Evolutionary conservation across 2,888 invertebrate genomes (phyloP).

Genomic region (Lacanobia wlatinum): DNA sequence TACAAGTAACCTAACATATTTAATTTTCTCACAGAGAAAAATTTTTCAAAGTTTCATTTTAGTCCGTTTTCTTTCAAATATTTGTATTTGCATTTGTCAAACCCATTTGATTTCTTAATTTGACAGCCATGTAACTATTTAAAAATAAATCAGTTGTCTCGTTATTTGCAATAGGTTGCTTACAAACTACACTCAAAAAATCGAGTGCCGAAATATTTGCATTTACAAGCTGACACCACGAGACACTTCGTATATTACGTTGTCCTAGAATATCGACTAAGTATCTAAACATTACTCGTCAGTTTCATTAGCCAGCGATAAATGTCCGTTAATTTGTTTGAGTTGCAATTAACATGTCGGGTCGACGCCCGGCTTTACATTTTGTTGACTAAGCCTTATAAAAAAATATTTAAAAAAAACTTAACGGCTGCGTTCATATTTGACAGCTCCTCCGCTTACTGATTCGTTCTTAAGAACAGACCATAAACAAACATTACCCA

Average conservation of each 20-base stretch:
- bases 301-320: constrained; percentile 86
- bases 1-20: neutral
- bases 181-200: constrained; percentile 53
- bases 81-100: constrained; percentile 3
- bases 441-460: constrained; percentile 71
- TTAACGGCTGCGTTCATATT: constrained; percentile 66
- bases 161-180: constrained; percentile 48
- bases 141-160: constrained; percentile 4
- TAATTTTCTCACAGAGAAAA: neutral
- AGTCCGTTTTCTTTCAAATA: neutral
- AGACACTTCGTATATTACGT: constrained; percentile 43
- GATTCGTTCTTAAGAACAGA: constrained; percentile 67
- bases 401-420: constrained; percentile 65
- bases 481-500: constrained; percentile 61
- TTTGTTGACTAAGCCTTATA: constrained; percentile 74
- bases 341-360: constrained; percentile 88
- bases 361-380: constrained; percentile 78
- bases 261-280: constrained; percentile 38
- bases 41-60: neutral
- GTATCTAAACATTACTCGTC: constrained; percentile 40
- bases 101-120: constrained; percentile 8
- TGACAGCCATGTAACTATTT: neutral
- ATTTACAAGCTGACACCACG: constrained; percentile 24
- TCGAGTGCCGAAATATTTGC: constrained; percentile 53
- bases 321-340: constrained; percentile 86